phyloP scores from a whole-genome alignment of 2,113 vertebrate species.

The Phyllostomus discolor region DNA sequence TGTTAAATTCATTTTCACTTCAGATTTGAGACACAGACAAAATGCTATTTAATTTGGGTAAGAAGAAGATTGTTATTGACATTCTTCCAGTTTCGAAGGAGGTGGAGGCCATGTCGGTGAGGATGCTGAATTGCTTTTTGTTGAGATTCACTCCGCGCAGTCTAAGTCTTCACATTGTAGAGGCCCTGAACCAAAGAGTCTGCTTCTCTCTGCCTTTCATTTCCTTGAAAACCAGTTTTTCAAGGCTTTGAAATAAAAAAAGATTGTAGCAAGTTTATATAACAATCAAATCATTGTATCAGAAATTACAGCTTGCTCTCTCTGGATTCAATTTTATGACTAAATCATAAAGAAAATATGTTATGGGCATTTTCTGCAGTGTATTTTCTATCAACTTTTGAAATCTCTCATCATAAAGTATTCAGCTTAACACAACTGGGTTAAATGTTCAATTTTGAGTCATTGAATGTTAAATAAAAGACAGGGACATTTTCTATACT shows the following conservation, averaged over 20 bases:
- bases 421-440: background rate
- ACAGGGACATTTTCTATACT: background rate
- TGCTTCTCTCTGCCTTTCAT: background rate
- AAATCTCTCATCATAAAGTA: background rate
- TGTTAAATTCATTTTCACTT: slow-evolving; percentile 36
- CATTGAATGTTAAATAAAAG: background rate
- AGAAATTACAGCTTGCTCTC: background rate
- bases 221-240: background rate
- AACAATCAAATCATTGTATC: background rate
- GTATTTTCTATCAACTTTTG: background rate
- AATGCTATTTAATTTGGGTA: slow-evolving; percentile 26
- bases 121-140: background rate
- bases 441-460: background rate
- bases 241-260: background rate
- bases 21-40: slow-evolving; percentile 4
- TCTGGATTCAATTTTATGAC: background rate
- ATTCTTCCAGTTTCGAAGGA: background rate
- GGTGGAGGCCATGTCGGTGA: background rate
- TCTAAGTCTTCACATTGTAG: background rate
- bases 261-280: background rate
- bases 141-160: background rate
- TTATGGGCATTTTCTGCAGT: background rate
- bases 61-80: background rate
- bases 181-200: background rate
- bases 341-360: background rate